phyloP scores from a whole-genome alignment of 2,888 invertebrate genomes.

The Drosophila atripex region DNA sequence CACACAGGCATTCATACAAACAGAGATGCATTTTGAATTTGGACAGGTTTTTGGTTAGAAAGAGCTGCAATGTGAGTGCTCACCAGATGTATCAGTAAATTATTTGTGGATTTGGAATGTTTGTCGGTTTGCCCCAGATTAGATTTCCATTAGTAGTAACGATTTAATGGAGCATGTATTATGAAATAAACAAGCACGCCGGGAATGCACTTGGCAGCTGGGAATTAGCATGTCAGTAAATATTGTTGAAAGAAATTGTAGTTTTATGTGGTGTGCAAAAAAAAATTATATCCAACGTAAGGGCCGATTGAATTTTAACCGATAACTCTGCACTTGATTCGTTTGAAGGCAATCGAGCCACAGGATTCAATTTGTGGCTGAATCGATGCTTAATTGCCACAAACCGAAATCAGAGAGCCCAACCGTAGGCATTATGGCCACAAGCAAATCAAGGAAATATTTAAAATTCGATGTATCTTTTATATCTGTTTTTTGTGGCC shows the following conservation, averaged over 20 bases:
- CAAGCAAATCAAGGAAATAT: conserved; percentile 50
- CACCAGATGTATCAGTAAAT: conserved; percentile 34
- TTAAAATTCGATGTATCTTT: conserved; percentile 44
- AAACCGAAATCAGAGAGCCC: conserved; percentile 7
- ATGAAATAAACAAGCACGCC: conserved; percentile 22
- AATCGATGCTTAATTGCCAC: conserved; percentile 48
- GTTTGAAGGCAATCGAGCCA: conserved; percentile 7
- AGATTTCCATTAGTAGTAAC: conserved; percentile 41
- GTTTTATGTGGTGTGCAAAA: too few relatives aligned
- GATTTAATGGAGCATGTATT: conserved; percentile 38
- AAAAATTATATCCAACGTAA: background rate
- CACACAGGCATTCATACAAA: conserved; percentile 8
- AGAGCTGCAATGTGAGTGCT: conserved; percentile 11
- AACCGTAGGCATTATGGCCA: conserved; percentile 36
- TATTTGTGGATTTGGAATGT: conserved; percentile 23
- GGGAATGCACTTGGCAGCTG: conserved; percentile 28
- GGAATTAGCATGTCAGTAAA: background rate
- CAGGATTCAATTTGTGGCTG: conserved; percentile 34
- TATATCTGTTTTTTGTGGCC: conserved; percentile 13
- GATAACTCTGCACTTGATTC: background rate
- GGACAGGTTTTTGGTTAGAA: conserved; percentile 8
- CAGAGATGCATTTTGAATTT: background rate
- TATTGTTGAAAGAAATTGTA: background rate
- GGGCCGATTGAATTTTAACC: background rate
- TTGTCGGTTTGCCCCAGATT: conserved; percentile 38